Evolutionary conservation across 2,888 invertebrate genomes (phyloP), one percentile per base, ranked within the genome.

Genomic region (Thera britannica): DNA sequence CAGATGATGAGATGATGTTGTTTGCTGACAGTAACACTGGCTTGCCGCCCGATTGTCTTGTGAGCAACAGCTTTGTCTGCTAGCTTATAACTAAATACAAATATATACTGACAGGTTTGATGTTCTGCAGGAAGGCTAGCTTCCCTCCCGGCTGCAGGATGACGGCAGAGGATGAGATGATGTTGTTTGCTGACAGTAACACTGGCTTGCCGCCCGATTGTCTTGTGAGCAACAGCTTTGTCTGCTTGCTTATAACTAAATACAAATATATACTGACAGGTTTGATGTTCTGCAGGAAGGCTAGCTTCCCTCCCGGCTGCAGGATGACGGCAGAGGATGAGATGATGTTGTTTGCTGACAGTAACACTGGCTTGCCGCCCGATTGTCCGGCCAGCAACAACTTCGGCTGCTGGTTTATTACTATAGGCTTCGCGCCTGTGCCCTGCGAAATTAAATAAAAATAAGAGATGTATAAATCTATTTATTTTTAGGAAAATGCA

Each of bases 241-340:
- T 90, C 54, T 89, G 90, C 52, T 90, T 90, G 0, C 87, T 86
- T 65, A 93, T 74, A 77, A 95, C 89, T 87, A 95, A 3, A 3
- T 5, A 44, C 7, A 44, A 44, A 44, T 2, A 44, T 8, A 7
- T 63, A 79, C 84, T 79, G 35, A 92, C 90, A 60, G 90, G 90
- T 70, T 93, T 93, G 80, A 94, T 90, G 38, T 92, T 93, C 80
- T 95, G 93, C 70, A 95, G 80, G 58, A 95, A 85, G 41, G 94
- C 93, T 0, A 95, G 93, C 72, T 94, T 94, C 48, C 94, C 94
- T 1, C 94, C 93, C 1, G 92, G 93, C 73, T 92, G 94, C 57
- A 93, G 81, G 7, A 93, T 88, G 35, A 94, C 92, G 0, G 94
- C 89, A 4, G 90, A 89, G 0, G 89, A 85, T 82, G 91, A 93